Percentiles rank a stretch among this genome's conserved stretches.
Evolutionary conservation across 2,797 vertebrate genomes (phyloP).

Genomic region (Dallia pectoralis): DNA sequence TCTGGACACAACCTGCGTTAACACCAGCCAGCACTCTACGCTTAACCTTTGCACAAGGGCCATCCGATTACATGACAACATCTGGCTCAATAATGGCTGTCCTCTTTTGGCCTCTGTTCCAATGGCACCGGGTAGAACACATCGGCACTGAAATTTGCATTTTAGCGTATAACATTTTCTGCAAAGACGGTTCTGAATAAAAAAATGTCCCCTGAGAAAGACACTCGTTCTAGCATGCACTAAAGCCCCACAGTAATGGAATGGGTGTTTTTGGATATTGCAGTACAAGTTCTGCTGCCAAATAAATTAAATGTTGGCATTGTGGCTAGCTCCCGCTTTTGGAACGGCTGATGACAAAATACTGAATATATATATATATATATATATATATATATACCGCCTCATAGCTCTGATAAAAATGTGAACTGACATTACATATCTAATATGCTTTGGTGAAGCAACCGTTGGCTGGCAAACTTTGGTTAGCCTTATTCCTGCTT

Average conservation of each 20-base stretch:
- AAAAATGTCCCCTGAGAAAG: neutral
- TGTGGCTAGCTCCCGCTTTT: neutral
- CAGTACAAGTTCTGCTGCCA: neutral
- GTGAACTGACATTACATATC: neutral
- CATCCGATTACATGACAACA: conserved; percentile 13
- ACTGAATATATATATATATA: too few relatives aligned
- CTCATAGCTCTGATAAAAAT: conserved; percentile 3
- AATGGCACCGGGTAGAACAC: neutral
- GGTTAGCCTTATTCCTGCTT: conserved; percentile 11
- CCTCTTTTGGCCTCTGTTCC: neutral
- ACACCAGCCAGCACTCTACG: neutral
- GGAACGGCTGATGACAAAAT: neutral
- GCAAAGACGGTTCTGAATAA: neutral
- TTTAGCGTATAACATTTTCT: neutral
- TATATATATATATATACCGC: neutral
- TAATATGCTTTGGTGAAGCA: conserved; percentile 5
- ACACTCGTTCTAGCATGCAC: neutral
- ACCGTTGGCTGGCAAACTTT: neutral
- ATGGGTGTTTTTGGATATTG: neutral
- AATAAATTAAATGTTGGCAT: neutral
- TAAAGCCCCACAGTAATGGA: neutral
- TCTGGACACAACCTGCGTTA: neutral
- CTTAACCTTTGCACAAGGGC: neutral
- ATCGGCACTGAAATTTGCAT: neutral
- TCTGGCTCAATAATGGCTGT: conserved; percentile 1